phyloP scores from a whole-genome alignment of 2,113 vertebrate species.

The human region DNA sequence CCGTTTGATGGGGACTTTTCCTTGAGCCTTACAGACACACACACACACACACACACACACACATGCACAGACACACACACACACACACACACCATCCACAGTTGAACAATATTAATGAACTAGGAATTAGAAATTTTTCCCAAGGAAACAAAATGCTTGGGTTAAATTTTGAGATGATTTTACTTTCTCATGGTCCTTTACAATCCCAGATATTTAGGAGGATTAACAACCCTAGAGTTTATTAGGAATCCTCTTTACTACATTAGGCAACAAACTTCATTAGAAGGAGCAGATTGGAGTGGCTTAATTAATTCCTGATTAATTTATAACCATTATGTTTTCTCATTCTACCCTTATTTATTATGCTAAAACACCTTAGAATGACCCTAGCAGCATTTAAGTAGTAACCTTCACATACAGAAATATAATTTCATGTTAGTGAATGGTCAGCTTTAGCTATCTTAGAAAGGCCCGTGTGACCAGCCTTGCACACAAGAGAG shows the following conservation, averaged over 20 bases:
- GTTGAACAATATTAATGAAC: background rate
- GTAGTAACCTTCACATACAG: background rate
- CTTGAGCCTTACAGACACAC: background rate
- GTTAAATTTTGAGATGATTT: slow-evolving; percentile 37
- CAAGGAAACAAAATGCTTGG: slow-evolving; percentile 68
- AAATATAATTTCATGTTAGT: background rate
- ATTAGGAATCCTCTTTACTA: background rate
- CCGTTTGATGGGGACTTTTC: background rate
- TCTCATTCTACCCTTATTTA: background rate
- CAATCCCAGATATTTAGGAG: slow-evolving; percentile 6
- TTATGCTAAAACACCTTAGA: background rate
- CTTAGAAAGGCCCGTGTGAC: background rate
- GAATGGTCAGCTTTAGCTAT: background rate
- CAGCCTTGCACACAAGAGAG: background rate
- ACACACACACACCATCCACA: background rate
- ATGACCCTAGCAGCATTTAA: background rate
- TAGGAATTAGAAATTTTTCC: slow-evolving; percentile 42
- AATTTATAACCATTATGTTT: slow-evolving; percentile 36
- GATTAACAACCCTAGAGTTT: background rate
- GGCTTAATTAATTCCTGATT: slow-evolving; percentile 30
- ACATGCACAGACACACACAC: background rate
- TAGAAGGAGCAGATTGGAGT: background rate
- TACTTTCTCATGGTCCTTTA: background rate
- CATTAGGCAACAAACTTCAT: background rate
- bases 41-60: background rate